phyloP scores from a whole-genome alignment of 2,113 vertebrate genomes.

The Passer domesticus region DNA sequence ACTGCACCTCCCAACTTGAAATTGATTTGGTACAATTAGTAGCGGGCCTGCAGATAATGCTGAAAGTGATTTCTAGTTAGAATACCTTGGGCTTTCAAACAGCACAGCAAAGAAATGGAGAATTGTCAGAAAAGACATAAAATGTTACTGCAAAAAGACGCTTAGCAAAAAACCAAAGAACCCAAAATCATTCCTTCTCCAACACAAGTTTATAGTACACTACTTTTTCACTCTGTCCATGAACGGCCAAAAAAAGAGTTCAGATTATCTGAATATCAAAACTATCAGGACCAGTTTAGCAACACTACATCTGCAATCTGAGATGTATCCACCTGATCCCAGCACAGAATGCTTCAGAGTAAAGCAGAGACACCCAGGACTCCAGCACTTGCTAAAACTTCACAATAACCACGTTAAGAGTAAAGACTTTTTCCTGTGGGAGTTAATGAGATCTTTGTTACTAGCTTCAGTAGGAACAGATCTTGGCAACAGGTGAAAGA shows the following conservation, averaged over 20 bases:
- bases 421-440: neutral
- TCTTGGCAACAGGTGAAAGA: neutral
- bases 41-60: neutral
- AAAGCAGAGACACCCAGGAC: neutral
- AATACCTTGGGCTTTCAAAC: slow-evolving; percentile 1
- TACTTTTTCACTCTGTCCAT: neutral
- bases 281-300: neutral
- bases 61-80: neutral
- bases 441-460: slow-evolving; percentile 23
- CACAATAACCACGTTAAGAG: neutral
- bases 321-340: neutral
- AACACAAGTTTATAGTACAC: neutral
- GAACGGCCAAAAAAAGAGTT: neutral
- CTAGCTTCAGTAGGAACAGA: neutral
- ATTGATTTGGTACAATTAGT: neutral
- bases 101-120: neutral
- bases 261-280: neutral
- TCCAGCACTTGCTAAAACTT: neutral
- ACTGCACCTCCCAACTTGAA: neutral
- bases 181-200: neutral
- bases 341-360: neutral
- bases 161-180: neutral
- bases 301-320: neutral
- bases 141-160: neutral
- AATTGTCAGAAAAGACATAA: neutral